phyloP scores from a whole-genome alignment of 2,797 vertebrate genomes.

The Ctenochaetus hawaiiensis region DNA sequence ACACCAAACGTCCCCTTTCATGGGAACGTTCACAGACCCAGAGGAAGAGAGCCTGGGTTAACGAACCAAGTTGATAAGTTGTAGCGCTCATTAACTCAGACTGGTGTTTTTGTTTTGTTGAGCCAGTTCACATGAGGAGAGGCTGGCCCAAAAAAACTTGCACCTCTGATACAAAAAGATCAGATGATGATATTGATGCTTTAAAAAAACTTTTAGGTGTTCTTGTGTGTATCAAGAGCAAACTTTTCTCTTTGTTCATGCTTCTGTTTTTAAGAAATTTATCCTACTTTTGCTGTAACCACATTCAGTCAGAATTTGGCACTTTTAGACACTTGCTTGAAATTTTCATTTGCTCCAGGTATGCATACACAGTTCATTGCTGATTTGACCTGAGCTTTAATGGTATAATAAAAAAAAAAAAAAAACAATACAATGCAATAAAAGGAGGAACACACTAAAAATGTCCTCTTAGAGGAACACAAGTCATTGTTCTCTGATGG shows the following conservation, averaged over 20 bases:
- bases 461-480: background rate
- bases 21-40: no score
- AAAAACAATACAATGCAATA: no score
- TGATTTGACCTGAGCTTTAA: no score
- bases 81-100: no score
- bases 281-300: background rate
- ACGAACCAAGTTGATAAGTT: no score
- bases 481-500: background rate
- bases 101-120: no score
- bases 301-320: background rate
- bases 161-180: background rate
- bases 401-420: no score
- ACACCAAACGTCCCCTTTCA: no score
- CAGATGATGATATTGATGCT: background rate
- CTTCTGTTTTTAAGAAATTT: background rate
- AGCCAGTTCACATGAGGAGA: no score
- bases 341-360: background rate
- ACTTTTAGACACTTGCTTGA: background rate
- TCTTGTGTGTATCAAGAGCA: background rate
- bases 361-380: background rate
- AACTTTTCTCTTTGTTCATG: background rate
- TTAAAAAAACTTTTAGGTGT: conserved; percentile 6
- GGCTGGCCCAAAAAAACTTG: no score
- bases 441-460: background rate
- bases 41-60: no score